Base-by-base conservation (phyloP, 2,113 vertebrate genomes). In the Pavo muticus region DNA sequence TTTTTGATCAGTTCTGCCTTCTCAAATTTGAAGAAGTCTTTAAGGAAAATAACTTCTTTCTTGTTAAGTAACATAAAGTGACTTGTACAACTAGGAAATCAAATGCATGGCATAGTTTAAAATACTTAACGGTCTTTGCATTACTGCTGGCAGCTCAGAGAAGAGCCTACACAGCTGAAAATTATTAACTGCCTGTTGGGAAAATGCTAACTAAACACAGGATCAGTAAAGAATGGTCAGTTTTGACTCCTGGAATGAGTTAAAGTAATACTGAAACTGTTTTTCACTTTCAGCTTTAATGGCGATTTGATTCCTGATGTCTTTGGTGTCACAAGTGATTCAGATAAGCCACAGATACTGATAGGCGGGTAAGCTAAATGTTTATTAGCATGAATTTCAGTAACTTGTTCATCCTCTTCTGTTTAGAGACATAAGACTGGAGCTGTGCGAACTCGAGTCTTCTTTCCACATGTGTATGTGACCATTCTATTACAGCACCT, bases 291-390 rank as follows among this genome's bases (percentile, higher is more conserved):
- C 97, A 99, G 99, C 96, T 99, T 99, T 95, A 99, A 99, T 91
- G 99, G 99, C 47, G 99, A 99, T 89, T 98, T 99, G 98, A 98
- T 99, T 96, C 99, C 99, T 91, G 99, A 99, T 63, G 77, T 99
- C 80, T 99, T 99, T 97, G 99, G 99, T 91, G 84, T 97, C 45
- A 97, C 98, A 24, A 97, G 88, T 17, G 94, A 73, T 42, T 90
- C 94, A 6, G 40, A 0, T 8, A 93, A 94, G n/a, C 98, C 98
- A 18, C 97, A 98, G 95, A 97, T 99, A 88, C 82, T 99, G 21
- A 94, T 97, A 16, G 97, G 97, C 94, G 89, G 98, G 98, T 98
- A 98, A 98, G 98, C 54, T 68, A 69, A 57, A 63, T 82, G 16
- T 61, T 84, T 67, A 17, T 60, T 77, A 47, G 11, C 37, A 1